Evolutionary conservation across 2,797 vertebrate genomes (phyloP).

Genomic region (Parotocinclus haroldoi): DNA sequence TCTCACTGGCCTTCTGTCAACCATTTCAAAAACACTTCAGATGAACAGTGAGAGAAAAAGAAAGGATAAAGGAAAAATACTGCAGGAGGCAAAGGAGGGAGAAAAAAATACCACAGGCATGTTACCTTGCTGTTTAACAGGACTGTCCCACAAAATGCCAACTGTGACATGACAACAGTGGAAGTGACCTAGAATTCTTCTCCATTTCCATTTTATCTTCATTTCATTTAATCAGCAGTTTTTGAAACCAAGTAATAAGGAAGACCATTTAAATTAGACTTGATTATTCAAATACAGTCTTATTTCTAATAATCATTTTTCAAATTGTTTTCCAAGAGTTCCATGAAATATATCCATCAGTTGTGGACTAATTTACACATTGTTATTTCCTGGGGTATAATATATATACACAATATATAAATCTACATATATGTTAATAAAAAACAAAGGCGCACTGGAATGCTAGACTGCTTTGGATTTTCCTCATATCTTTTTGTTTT

Average conservation of each 20-base stretch:
- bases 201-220: neutral
- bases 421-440: no score
- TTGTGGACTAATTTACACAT: no score
- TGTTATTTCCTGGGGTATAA: no score
- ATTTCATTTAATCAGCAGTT: conserved; percentile 16
- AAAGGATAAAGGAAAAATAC: neutral
- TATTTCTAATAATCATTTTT: no score
- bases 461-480: no score
- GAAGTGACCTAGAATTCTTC: neutral
- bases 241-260: neutral
- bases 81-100: neutral
- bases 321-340: no score
- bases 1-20: conserved; percentile 29
- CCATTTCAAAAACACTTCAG: conserved; percentile 63
- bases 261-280: no score
- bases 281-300: neutral
- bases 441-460: no score
- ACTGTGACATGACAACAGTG: neutral
- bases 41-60: conserved; percentile 17
- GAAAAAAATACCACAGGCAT: conserved; percentile 4
- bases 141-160: neutral
- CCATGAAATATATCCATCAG: no score
- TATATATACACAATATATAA: no score
- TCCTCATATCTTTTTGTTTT: conserved; percentile 25
- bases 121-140: conserved; percentile 9